These are phyloP conservation scores for Lepus europaeus DNA, from an alignment of 2,113 vertebrate genomes.

Conservation along the genomic window DNA sequence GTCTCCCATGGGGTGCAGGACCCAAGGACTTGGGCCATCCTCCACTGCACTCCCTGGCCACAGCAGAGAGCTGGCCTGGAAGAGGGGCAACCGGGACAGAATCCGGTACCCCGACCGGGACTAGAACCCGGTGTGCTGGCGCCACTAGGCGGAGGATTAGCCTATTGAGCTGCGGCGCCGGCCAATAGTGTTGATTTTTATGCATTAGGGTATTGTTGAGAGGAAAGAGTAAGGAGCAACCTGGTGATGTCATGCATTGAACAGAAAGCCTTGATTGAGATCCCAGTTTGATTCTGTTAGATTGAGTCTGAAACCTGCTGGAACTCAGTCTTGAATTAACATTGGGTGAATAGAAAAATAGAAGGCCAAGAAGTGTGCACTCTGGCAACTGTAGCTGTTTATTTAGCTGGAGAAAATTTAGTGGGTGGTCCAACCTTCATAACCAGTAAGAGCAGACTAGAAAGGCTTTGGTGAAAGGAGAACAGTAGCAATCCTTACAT, in stretches of 20 bases:
- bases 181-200: neutral
- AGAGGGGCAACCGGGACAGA: no score
- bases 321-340: slow-evolving; percentile 59
- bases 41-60: no score
- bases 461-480: neutral
- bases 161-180: no score
- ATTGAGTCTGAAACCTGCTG: slow-evolving; percentile 26
- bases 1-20: no score
- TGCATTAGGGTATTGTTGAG: neutral
- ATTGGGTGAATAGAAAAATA: slow-evolving; percentile 51
- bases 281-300: slow-evolving; percentile 29
- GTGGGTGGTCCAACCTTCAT: slow-evolving; percentile 49
- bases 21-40: no score
- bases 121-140: no score
- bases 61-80: no score
- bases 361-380: slow-evolving; percentile 60
- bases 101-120: no score
- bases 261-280: slow-evolving; percentile 16
- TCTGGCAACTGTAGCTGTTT: slow-evolving; percentile 62
- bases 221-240: neutral
- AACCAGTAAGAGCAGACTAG: neutral
- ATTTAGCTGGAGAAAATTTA: slow-evolving; percentile 67
- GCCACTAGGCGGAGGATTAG: no score
- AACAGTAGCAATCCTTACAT: neutral
- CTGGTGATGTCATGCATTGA: slow-evolving; percentile 37